Conservation (phyloP, 2,888 invertebrate genomes). For the Neocrepidodera transversa region DNA sequence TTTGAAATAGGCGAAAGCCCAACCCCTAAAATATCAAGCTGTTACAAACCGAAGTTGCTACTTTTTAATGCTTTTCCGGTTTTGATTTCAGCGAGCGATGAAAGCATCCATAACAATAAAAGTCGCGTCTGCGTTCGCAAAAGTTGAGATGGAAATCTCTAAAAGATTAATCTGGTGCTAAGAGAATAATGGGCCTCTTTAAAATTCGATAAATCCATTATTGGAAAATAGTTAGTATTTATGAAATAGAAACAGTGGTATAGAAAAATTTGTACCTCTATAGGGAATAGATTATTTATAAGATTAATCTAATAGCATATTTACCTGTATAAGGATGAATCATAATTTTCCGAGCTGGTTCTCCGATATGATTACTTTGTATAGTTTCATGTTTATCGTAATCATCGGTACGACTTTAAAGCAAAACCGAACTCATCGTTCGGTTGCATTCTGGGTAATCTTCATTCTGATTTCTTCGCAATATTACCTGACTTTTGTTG, state of each 20-base stretch:
- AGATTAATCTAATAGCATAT: too few relatives aligned
- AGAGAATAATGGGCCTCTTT: background rate
- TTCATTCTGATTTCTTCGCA: too few relatives aligned
- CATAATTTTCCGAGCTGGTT: too few relatives aligned
- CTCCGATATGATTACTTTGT: too few relatives aligned
- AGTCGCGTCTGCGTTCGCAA: conserved; percentile 15
- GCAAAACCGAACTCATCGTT: too few relatives aligned
- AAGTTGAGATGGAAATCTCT: conserved; percentile 2
- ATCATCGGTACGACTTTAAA: too few relatives aligned
- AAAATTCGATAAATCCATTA: conserved; percentile 41
- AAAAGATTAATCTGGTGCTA: conserved; percentile 4
- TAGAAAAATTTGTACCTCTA: conserved; percentile 6
- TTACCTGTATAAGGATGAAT: too few relatives aligned
- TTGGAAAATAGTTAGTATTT: too few relatives aligned
- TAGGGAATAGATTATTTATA: conserved; percentile 15
- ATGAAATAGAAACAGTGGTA: conserved; percentile 3
- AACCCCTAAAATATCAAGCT: conserved; percentile 11
- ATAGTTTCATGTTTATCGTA: too few relatives aligned
- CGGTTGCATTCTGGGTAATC: too few relatives aligned
- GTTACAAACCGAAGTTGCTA: conserved; percentile 8
- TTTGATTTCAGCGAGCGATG: conserved; percentile 2
- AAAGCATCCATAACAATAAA: conserved; percentile 13
- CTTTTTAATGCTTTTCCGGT: conserved; percentile 9
- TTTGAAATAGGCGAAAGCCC: conserved; percentile 2
- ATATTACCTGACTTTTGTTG: too few relatives aligned